Conservation (phyloP, 2,113 vertebrate species). For the Loxodonta africana region DNA sequence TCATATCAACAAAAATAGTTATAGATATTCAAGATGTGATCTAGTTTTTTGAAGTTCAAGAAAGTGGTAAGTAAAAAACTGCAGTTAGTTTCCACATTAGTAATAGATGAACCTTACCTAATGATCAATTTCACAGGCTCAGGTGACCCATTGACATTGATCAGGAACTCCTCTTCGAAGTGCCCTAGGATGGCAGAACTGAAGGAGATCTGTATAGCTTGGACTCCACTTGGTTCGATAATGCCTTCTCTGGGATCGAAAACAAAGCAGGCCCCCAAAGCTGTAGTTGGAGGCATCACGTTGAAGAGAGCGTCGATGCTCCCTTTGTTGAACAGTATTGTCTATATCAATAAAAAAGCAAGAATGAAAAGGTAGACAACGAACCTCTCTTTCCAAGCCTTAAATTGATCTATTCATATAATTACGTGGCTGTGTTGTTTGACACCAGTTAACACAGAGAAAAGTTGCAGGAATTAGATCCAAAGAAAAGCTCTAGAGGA, state of each 20-base stretch:
- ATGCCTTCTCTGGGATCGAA: conserved; percentile 90
- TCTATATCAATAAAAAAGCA: conserved; percentile 85
- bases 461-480: not conserved
- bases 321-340: conserved; percentile 90
- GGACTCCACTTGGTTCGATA: conserved; percentile 86
- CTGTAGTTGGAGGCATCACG: conserved; percentile 85
- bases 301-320: conserved; percentile 91
- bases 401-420: not conserved
- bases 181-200: conserved; percentile 87
- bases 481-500: not conserved
- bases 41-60: conserved; percentile 23
- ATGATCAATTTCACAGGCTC: conserved; percentile 88
- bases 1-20: not conserved
- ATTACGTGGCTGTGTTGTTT: not conserved
- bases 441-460: not conserved
- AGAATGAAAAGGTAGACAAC: not conserved
- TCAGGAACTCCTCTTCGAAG: conserved; percentile 91
- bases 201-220: conserved; percentile 91
- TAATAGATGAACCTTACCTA: conserved; percentile 86
- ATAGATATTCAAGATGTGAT: not conserved
- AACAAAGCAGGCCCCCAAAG: conserved; percentile 90
- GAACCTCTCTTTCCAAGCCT: not conserved
- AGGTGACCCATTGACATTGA: conserved; percentile 88
- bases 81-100: not conserved
- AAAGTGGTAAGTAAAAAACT: conserved; percentile 9